Evolutionary conservation across 2,113 vertebrate species (phyloP).

Genomic region (Sylvia atricapilla): DNA sequence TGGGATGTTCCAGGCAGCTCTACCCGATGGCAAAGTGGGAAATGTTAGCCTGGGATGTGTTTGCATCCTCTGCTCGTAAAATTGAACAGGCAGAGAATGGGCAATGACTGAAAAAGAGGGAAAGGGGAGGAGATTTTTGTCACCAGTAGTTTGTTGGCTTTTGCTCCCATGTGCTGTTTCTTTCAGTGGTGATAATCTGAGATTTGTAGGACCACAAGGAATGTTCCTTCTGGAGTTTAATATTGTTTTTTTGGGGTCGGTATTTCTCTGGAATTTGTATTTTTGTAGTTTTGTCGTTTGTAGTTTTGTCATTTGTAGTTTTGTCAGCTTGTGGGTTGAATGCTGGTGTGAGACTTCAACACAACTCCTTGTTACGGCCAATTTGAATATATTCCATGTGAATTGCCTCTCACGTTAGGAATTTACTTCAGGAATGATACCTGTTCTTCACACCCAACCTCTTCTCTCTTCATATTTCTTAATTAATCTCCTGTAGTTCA

Average conservation of each 20-base stretch:
- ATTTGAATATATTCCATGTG: not conserved
- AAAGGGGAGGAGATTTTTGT: not conserved
- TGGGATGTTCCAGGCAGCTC: not conserved
- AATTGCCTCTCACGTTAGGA: not conserved
- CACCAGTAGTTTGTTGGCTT: not conserved
- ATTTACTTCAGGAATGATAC: not conserved
- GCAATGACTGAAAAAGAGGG: not conserved
- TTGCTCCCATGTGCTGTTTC: not conserved
- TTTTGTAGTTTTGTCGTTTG: not conserved
- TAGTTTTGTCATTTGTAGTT: not conserved
- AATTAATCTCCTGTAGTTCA: not conserved
- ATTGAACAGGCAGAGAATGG: not conserved
- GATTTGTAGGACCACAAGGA: not conserved
- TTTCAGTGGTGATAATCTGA: not conserved
- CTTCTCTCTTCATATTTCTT: not conserved
- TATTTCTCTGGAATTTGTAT: not conserved
- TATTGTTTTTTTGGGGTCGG: not conserved
- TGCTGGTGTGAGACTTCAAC: not conserved
- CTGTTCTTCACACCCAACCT: not conserved
- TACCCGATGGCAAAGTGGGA: rapidly evolving
- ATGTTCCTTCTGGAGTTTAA: not conserved
- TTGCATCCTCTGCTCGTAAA: not conserved
- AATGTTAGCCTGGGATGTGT: not conserved
- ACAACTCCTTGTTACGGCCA: not conserved
- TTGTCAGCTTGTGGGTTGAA: not conserved